These are phyloP conservation scores for Heliornis fulica DNA, from an alignment of 2,113 vertebrate species.

Conservation along the genomic window DNA sequence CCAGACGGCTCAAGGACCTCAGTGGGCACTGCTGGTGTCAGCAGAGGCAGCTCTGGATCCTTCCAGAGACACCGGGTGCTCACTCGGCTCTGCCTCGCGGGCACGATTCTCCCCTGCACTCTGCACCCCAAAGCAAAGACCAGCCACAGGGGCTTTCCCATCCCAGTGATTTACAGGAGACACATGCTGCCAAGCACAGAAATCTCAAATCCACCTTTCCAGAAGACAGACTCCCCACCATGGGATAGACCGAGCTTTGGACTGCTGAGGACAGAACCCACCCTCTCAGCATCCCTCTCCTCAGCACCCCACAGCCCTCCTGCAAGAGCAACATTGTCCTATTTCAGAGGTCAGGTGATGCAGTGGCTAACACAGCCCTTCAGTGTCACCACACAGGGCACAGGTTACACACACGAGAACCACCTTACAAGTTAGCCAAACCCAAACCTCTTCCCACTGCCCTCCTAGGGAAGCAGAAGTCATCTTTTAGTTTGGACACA, in stretches of 20 bases:
- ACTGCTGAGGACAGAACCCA: not conserved
- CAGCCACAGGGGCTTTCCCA: not conserved
- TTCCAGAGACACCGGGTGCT: not conserved
- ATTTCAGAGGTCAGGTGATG: not conserved
- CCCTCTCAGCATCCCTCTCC: not conserved
- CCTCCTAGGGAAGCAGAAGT: not conserved
- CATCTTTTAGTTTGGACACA: not conserved
- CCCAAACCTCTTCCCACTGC: not conserved
- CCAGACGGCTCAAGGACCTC: not conserved
- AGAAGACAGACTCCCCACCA: not conserved
- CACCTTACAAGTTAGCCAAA: not conserved
- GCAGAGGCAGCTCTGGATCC: not conserved
- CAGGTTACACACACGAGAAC: not conserved
- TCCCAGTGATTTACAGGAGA: rapidly evolving
- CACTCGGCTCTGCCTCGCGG: not conserved
- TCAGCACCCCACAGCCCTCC: not conserved
- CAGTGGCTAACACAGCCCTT: not conserved
- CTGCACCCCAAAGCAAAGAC: not conserved
- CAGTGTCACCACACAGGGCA: not conserved
- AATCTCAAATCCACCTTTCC: not conserved
- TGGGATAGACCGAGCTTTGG: not conserved
- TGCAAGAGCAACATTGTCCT: not conserved
- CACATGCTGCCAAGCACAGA: not conserved
- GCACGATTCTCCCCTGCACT: rapidly evolving
- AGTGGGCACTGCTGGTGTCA: not conserved